Evolutionary conservation across 2,797 vertebrate species (phyloP), one percentile per base, ranked within the genome.

Genomic region (Ptychadena robeensis): DNA sequence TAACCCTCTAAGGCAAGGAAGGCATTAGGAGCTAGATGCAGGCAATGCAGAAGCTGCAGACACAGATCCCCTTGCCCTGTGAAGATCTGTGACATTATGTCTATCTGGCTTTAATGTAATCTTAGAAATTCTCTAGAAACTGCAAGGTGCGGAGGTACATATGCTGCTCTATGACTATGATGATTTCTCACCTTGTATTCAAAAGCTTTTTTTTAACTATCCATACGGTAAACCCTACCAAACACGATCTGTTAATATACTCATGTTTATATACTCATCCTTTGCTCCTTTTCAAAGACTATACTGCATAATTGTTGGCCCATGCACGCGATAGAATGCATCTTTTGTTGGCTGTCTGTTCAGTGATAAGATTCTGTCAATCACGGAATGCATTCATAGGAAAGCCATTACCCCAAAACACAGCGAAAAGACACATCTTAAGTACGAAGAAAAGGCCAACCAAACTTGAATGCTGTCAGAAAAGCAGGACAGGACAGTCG

Each of bases 291-390:
- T n/a, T 53, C 18, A 53, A 44, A 44, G 14, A 44, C 12, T 44
- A 11, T 44, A 53, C 44, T 22, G 18, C 44, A 53, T n/a, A 5
- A 53, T 53, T 53, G 15, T 22, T 53, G 44, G 44, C 10, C 44
- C 44, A 28, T 59, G 40, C 82, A 73, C 11, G 37, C 53, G 22
- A 18, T 37, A 15, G 28, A 32, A 27, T 90, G 84, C 86, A 87
- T 87, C 87, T 87, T 93, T 91, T 88, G 86, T 91, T 90, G 90
- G 83, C 88, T 90, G 89, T 88, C 87, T 87, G 91, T 91, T 87
- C 86, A 85, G 86, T 91, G 91, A 93, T 93, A 92, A 91, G 88
- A 92, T 91, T 89, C 90, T 93, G 90, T 92, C 93, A 91, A 71
- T 93, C 91, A 92, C 89, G 88, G 85, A 32, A 83, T 83, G 75